Evolutionary conservation across 2,113 vertebrate species (phyloP).

Genomic region (Pomatorhinus ruficollis): DNA sequence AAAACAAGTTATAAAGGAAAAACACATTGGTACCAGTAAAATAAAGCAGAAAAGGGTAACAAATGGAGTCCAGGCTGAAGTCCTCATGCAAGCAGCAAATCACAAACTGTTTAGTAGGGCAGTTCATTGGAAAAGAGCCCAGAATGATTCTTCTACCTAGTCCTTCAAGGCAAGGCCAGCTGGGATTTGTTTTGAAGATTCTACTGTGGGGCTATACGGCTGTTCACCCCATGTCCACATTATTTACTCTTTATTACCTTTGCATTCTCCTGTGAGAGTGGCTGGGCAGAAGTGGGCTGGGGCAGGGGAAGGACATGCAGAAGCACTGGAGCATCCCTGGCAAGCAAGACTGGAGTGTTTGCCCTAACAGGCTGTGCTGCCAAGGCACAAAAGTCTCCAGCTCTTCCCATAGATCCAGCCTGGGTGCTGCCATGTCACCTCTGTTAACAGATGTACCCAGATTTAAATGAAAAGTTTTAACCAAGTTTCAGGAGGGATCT

Average conservation of each 20-base stretch:
- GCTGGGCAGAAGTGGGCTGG: neutral
- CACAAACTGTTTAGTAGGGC: neutral
- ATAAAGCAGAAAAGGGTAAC: constrained; percentile 7
- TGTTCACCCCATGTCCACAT: neutral
- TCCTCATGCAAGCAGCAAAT: constrained; percentile 31
- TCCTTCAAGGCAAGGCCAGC: neutral
- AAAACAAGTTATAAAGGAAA: constrained; percentile 33
- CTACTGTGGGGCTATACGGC: neutral
- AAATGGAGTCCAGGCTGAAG: constrained; percentile 44
- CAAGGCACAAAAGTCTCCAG: neutral
- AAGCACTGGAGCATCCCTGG: neutral
- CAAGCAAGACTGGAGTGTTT: neutral
- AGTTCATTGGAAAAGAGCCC: constrained; percentile 14
- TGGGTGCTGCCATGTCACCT: neutral
- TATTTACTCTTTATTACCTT: neutral
- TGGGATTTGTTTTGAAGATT: neutral
- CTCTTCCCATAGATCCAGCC: rapidly evolving
- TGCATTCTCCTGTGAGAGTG: neutral
- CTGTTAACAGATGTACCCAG: neutral
- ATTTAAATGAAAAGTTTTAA: neutral
- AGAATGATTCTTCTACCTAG: neutral
- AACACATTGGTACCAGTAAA: neutral
- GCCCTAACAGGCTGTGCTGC: neutral
- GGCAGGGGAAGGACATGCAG: neutral
- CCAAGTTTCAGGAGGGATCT: neutral